These are phyloP conservation scores for Oreohelix idahoensis DNA, from an alignment of 1,140 invertebrate species.

Conservation along the genomic window DNA sequence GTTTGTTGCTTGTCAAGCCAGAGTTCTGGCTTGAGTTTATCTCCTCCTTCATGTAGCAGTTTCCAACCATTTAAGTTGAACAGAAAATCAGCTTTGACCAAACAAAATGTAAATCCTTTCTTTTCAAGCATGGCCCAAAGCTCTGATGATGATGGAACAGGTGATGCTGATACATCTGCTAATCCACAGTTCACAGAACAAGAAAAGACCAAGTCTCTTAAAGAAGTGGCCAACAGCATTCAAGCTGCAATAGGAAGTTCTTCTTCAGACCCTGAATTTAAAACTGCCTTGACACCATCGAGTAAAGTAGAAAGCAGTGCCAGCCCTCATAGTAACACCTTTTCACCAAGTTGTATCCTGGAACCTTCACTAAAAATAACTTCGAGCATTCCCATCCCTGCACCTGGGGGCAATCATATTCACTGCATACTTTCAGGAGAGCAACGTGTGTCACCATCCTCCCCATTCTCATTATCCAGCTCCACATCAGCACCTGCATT, in stretches of 20 bases:
- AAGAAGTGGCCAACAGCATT: not conserved
- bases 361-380: not conserved
- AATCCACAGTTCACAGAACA: not conserved
- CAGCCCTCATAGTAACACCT: not conserved
- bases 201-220: not conserved
- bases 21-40: not conserved
- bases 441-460: not conserved
- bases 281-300: not conserved
- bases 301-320: not conserved
- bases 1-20: not conserved
- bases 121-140: constrained; percentile 1
- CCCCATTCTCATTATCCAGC: not conserved
- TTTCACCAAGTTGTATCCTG: not conserved
- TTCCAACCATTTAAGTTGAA: constrained; percentile 19
- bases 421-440: not conserved
- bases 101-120: not conserved
- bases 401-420: not conserved
- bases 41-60: not conserved
- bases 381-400: not conserved
- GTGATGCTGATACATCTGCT: not conserved
- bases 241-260: not conserved
- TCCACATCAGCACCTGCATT: not conserved
- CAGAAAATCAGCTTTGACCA: constrained; percentile 8
- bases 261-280: not conserved
- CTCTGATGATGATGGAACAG: constrained; percentile 12